Evolutionary conservation across 92 coral and sea anemone species (phyloP).

Genomic region (Chrysogorgia sp.): DNA sequence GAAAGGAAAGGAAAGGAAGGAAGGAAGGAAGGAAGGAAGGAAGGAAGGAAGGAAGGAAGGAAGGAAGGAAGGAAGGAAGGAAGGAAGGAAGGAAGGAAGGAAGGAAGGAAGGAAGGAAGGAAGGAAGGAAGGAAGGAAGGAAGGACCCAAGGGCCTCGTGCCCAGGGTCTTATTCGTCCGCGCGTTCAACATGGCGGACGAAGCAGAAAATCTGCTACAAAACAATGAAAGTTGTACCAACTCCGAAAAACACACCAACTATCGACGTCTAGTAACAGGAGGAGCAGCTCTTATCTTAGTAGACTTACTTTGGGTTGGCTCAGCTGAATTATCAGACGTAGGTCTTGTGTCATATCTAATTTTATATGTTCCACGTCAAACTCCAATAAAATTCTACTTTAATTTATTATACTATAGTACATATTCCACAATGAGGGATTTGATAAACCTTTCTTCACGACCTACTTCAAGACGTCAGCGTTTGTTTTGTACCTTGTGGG

Average conservation of each 20-base stretch:
- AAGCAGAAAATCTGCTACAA: conserved; percentile 17
- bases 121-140: no score
- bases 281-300: conserved; percentile 75
- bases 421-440: conserved; percentile 85
- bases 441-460: conserved; percentile 92
- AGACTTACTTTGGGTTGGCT: conserved; percentile 90
- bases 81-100: no score
- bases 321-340: conserved; percentile 89
- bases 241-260: conserved; percentile 5
- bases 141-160: no score
- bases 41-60: no score
- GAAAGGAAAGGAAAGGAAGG: no score
- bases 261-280: conserved; percentile 75
- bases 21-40: no score
- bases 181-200: neutral
- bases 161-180: no score
- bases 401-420: conserved; percentile 61
- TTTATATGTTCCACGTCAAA: neutral
- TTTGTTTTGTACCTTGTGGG: conserved; percentile 80
- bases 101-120: no score
- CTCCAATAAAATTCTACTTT: neutral
- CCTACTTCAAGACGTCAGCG: conserved; percentile 95
- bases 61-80: no score
- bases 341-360: conserved; percentile 11
- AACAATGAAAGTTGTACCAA: neutral